Base-by-base conservation (phyloP, 2,888 invertebrate species). In the Eristalinus sepulchralis region DNA sequence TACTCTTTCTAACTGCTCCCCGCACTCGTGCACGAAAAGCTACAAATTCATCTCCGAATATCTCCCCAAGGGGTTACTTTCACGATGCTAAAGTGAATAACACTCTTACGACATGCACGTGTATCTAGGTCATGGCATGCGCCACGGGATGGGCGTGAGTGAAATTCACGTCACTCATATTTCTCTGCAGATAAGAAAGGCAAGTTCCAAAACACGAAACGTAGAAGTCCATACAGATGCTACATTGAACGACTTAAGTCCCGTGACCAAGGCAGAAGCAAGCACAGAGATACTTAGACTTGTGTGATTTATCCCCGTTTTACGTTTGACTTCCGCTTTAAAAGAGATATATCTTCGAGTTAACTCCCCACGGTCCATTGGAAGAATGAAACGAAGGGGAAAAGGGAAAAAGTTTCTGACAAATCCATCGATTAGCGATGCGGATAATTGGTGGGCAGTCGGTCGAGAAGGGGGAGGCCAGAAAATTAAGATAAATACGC, bases 241-340 rank as follows among this genome's bases (percentile, higher is more conserved):
- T 6, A 17, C 17, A 47, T 8, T 17, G 17, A 47, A 47, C 47
- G 17, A 17, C 17, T n/a, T 9, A n/a, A 17, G 8, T 5, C 8
- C 47, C 17, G 17, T 8, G 47, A 47, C 17, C 47, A 17, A 17
- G 6, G n/a, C 1, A 6, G n/a, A 47, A 47, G 8, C 47, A 47
- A 17, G 17, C 17, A 47, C 8, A 8, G 47, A 47, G 17, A 17
- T 47, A 2, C 47, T 8, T 47, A 17, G 17, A 17, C n/a, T 17
- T 8, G 59, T 60, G 64, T 80, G 72, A 80, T 80, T 80, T 73
- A 73, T 80, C 47, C 57, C 33, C 31, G 10, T 59, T 79, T 10
- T 22, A 60, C 39, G 33, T 72, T 60, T 36, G 36, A 67, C 33
- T 73, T 6, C 31, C 53, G 9, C 9, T 66, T 39, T 36, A 60